These are phyloP conservation scores for Coelopa frigida DNA, from an alignment of 1,140 invertebrate species.

Conservation along the genomic window DNA sequence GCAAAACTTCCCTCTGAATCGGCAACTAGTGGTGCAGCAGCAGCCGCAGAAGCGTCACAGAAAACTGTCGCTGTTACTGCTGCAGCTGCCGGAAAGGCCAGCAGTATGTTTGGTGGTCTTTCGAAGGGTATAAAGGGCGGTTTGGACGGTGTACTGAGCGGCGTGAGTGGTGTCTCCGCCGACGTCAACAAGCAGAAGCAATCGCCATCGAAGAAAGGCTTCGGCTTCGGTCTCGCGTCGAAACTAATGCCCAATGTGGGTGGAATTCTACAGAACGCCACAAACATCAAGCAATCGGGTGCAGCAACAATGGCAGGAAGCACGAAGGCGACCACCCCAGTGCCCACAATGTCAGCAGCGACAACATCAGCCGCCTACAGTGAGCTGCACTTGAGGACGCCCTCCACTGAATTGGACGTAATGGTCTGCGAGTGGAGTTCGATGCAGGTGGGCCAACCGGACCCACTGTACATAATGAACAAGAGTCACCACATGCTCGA, in stretches of 20 bases:
- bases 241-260: constrained; percentile 35
- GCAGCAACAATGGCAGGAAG: constrained; percentile 7
- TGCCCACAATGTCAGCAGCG: not conserved
- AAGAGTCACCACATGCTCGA: too few species aligned
- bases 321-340: constrained; percentile 5
- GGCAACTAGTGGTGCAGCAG: too few species aligned
- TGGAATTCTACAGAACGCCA: constrained; percentile 24
- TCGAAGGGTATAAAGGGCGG: constrained; percentile 38
- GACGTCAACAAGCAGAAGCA: constrained; percentile 4
- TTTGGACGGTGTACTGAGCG: constrained; percentile 30
- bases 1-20: too few species aligned
- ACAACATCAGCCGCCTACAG: not conserved
- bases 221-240: constrained; percentile 32
- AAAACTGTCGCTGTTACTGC: too few species aligned
- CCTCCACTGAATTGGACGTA: too few species aligned
- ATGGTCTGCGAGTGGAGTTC: too few species aligned
- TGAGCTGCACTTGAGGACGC: too few species aligned
- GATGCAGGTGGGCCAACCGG: too few species aligned
- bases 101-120: constrained; percentile 28
- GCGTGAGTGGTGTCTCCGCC: constrained; percentile 20
- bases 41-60: too few species aligned
- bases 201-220: constrained; percentile 21
- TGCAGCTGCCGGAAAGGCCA: constrained; percentile 16
- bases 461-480: too few species aligned
- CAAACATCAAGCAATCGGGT: too few species aligned